These are phyloP conservation scores for Lasioglossum marginatum DNA, from an alignment of 2,888 invertebrate genomes.

Conservation along the genomic window DNA sequence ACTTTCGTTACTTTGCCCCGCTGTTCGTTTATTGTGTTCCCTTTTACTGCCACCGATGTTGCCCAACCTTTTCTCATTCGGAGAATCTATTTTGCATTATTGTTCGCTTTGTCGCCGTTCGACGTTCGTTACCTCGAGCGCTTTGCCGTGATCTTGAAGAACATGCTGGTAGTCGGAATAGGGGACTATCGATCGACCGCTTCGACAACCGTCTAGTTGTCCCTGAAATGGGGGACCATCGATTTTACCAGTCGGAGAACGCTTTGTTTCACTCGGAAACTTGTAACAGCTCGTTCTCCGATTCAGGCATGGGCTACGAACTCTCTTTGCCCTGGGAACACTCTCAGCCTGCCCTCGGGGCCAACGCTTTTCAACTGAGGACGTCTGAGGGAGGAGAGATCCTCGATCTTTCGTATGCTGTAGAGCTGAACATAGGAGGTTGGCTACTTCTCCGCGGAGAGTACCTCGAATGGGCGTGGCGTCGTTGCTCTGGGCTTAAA, in stretches of 20 bases:
- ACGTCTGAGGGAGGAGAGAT: neutral
- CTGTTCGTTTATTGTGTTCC: neutral
- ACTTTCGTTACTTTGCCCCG: neutral
- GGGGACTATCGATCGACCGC: neutral
- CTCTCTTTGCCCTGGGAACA: neutral
- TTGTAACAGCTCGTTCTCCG: neutral
- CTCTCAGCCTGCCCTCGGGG: neutral
- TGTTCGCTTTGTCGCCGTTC: neutral
- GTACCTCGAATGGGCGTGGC: neutral
- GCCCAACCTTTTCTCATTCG: neutral
- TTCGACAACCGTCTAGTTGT: neutral
- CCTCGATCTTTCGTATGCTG: neutral
- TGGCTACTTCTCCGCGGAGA: neutral
- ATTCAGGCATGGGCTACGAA: neutral
- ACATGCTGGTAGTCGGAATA: neutral
- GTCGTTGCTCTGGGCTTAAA: neutral
- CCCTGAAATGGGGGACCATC: slow-evolving; percentile 16
- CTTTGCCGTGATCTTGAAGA: neutral
- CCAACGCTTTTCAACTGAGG: neutral
- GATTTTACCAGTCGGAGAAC: neutral
- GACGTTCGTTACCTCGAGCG: neutral
- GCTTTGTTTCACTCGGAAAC: neutral
- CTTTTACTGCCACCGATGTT: neutral
- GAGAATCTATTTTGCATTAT: neutral
- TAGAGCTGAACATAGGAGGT: neutral